Percentiles rank a stretch among this genome's conserved stretches.
phyloP scores from a whole-genome alignment of 1,140 invertebrate genomes.

The Laupala kohalensis region DNA sequence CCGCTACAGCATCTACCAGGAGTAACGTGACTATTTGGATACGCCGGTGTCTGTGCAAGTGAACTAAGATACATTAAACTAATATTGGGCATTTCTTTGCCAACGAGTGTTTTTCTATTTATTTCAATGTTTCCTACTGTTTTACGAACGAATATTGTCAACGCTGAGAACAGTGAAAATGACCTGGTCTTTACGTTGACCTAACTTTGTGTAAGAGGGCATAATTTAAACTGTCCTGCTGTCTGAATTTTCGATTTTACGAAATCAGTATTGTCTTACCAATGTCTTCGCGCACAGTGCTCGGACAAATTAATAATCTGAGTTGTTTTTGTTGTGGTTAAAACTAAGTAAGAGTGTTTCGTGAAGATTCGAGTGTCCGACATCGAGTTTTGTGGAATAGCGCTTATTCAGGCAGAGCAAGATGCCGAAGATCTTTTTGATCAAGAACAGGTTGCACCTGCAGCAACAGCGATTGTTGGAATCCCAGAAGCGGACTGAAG shows the following conservation, averaged over 20 bases:
- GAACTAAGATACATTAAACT: background rate
- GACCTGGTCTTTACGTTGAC: background rate
- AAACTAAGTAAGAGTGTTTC: too few relatives aligned
- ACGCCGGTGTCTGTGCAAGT: background rate
- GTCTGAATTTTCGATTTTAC: background rate
- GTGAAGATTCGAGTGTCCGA: too few relatives aligned
- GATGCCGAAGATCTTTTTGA: constrained; percentile 83
- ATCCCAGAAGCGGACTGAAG: constrained; percentile 42
- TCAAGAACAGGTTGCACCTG: constrained; percentile 76
- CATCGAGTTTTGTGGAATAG: background rate
- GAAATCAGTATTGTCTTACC: background rate
- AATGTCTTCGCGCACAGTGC: background rate
- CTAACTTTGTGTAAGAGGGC: background rate
- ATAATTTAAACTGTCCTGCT: background rate
- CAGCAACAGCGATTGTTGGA: constrained; percentile 70
- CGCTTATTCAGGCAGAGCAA: constrained; percentile 20
- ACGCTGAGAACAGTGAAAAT: background rate
- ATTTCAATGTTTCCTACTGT: background rate
- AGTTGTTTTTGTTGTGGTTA: background rate
- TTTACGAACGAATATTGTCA: background rate
- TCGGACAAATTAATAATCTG: background rate
- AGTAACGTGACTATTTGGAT: background rate
- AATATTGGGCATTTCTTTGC: background rate
- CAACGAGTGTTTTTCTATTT: background rate
- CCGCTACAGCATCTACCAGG: background rate